Percentiles rank a stretch among this genome's conserved stretches.
Evolutionary conservation across 1,140 invertebrate species (phyloP).

Genomic region (Bombus confusus): DNA sequence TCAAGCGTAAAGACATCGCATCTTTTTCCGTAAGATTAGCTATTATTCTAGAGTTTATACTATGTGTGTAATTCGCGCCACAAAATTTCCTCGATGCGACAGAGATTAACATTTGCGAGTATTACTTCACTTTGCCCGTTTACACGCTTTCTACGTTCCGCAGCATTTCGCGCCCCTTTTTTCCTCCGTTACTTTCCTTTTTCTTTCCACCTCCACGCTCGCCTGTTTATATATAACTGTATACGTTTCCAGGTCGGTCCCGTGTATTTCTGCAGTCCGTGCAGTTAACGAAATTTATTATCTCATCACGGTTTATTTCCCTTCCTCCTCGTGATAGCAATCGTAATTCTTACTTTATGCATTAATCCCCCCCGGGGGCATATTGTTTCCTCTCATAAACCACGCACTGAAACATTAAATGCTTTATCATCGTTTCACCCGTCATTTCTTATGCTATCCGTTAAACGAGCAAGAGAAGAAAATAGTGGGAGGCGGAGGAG

Average conservation of each 20-base stretch:
- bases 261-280: neutral
- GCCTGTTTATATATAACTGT: neutral
- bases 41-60: conserved; percentile 14
- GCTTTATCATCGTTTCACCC: conserved; percentile 46
- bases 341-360: conserved; percentile 51
- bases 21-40: no score
- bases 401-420: conserved; percentile 39
- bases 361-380: conserved; percentile 30
- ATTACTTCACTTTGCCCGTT: neutral
- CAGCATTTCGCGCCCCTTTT: neutral
- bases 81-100: conserved; percentile 35
- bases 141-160: conserved; percentile 6
- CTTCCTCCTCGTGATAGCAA: conserved; percentile 35
- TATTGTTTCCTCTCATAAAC: conserved; percentile 51
- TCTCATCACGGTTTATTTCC: conserved; percentile 46
- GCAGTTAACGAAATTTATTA: conserved; percentile 52
- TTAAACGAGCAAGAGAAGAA: neutral
- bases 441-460: conserved; percentile 9
- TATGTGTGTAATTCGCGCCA: conserved; percentile 17
- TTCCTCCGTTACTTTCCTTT: neutral
- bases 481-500: no score
- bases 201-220: neutral
- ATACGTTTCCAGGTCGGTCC: neutral
- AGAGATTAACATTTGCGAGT: conserved; percentile 38
- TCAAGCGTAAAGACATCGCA: neutral